A percentile compares a stretch with the other conserved stretches of the same genome.
These are phyloP conservation scores for Nanger granti DNA, from an alignment of 2,113 vertebrate species.

Conservation along the genomic window DNA sequence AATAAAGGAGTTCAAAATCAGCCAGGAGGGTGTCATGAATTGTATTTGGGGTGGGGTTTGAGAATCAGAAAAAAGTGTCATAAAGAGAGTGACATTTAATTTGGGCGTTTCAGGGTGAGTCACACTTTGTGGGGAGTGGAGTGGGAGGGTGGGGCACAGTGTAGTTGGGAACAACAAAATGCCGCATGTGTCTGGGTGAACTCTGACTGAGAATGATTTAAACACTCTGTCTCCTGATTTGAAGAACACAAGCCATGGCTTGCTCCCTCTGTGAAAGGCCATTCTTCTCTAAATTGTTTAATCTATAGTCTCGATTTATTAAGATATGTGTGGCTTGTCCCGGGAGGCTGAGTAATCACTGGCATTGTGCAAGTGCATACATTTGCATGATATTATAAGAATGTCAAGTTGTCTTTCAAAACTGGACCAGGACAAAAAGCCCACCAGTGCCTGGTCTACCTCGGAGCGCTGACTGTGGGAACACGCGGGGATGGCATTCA, in stretches of 20 bases:
- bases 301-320: constrained; percentile 46
- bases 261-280: constrained; percentile 39
- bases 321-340: constrained; percentile 52
- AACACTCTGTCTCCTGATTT: constrained; percentile 28
- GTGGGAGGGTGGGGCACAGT: not conserved
- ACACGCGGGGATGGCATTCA: constrained; percentile 22
- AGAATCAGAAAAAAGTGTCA: not conserved
- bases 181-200: not conserved
- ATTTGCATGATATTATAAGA: constrained; percentile 67
- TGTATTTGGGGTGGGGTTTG: not conserved
- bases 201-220: constrained; percentile 2
- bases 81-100: not conserved
- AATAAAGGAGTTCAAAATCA: not conserved
- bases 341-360: constrained; percentile 48
- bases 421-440: constrained; percentile 41
- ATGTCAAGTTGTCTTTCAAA: constrained; percentile 72
- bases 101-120: not conserved
- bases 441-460: constrained; percentile 17
- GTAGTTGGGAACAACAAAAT: not conserved
- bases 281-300: constrained; percentile 58
- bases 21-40: not conserved
- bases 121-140: not conserved
- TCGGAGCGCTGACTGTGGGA: constrained; percentile 60
- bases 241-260: constrained; percentile 20
- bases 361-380: constrained; percentile 39